These are phyloP conservation scores for Laothoe populi DNA, from an alignment of 2,888 invertebrate species.

Conservation along the genomic window DNA sequence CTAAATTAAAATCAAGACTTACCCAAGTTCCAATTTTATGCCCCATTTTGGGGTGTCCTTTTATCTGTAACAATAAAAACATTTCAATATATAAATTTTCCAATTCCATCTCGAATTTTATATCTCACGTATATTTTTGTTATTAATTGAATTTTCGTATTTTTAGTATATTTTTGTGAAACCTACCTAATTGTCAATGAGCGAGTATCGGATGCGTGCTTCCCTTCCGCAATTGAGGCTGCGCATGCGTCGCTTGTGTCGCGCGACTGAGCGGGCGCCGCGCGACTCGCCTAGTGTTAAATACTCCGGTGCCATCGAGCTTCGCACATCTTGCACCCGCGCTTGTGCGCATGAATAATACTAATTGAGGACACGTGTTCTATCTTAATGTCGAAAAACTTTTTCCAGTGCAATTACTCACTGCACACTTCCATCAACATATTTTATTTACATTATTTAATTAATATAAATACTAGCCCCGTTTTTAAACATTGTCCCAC, in stretches of 20 bases:
- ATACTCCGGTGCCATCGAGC: constrained; percentile 74
- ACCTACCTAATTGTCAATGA: constrained; percentile 14
- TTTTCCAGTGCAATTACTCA: not conserved
- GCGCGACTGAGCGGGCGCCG: constrained; percentile 74
- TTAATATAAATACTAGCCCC: no score
- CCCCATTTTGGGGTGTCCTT: constrained; percentile 75
- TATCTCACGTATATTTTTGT: not conserved
- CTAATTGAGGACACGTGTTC: constrained; percentile 50
- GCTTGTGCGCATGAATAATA: constrained; percentile 57
- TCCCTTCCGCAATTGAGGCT: constrained; percentile 41
- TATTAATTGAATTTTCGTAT: not conserved
- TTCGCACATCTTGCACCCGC: constrained; percentile 67
- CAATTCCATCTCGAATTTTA: not conserved
- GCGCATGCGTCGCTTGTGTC: constrained; percentile 64
- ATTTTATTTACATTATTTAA: no score
- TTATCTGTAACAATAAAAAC: constrained; percentile 50
- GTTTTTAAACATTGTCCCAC: no score
- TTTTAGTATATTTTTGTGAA: not conserved
- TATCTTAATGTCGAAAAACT: not conserved
- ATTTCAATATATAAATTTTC: not conserved
- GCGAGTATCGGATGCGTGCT: constrained; percentile 11
- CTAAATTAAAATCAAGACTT: constrained; percentile 46
- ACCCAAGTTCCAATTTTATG: constrained; percentile 61
- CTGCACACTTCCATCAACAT: not conserved
- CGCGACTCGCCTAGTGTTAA: constrained; percentile 74